Evolutionary conservation across 2,113 vertebrate species (phyloP), one percentile per base, ranked within the genome.

Genomic region (Alligator sinensis): DNA sequence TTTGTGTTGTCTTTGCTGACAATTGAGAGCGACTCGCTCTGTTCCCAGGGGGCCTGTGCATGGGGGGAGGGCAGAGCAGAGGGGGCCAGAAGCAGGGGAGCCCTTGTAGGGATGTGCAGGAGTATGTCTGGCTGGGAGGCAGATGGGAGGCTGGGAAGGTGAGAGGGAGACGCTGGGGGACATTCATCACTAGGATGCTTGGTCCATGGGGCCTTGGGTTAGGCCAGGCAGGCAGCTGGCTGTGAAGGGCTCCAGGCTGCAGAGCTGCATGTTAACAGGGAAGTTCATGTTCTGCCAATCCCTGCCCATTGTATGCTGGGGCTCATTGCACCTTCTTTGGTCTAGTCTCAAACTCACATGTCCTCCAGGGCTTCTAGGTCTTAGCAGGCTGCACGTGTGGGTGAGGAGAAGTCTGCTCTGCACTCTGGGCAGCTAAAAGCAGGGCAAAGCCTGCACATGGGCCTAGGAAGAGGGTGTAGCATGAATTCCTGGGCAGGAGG

Each of bases 1-100:
- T 99, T 97, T 98, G 88, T 87, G 62, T 91, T 89, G 83, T 98
- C 7, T 58, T 91, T 91, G 90, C 91, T 96, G 96, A 96, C 96
- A 95, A 60, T 95, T 83, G 96, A 97, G 93, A 94, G 90, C 79
- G 94, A 87, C 54, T 81, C 92, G 77, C 89, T 87, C 86, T 95
- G 89, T 94, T 97, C 95, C 96, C 90, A n/a, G 80, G 95, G 81
- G 94, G 78, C 86, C 84, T 21, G 60, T 59, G 87, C 79, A 64
- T 88, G 91, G 34, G 89, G 85, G 88, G 77, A 74, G 81, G 87
- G 72, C 47, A 88, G 80, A 34, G 30, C 9, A 57, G 82, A 72
- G 54, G 84, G 60, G 66, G 24, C 54, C n/a, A 27, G 82, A 88
- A n/a, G 59, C 84, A 86, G 72, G 19, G 57, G 75, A 72, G 90